These are phyloP conservation scores for Malthinus seriepunctatus DNA, from an alignment of 2,888 invertebrate genomes.

Conservation along the genomic window DNA sequence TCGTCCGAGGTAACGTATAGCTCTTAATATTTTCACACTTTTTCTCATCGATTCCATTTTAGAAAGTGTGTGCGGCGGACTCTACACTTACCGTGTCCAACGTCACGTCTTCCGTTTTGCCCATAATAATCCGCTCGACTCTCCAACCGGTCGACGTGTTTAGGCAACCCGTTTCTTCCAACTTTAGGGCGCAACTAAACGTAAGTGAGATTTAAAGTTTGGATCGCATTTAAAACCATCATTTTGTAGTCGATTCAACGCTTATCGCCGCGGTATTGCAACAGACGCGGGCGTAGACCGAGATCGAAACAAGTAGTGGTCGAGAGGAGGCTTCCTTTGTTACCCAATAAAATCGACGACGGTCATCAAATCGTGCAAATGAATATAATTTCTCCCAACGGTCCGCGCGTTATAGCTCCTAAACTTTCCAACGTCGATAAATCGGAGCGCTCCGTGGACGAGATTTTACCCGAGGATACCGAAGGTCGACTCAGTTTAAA, in stretches of 20 bases:
- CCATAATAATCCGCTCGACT: conserved; percentile 24
- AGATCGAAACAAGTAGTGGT: conserved; percentile 69
- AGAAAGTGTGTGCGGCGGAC: conserved; percentile 8
- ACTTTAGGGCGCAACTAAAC: conserved; percentile 56
- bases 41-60: background rate
- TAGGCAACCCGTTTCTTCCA: conserved; percentile 39
- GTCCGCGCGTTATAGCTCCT: conserved; percentile 17
- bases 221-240: background rate
- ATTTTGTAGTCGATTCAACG: conserved; percentile 45
- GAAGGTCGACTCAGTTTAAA: background rate
- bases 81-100: background rate
- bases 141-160: conserved; percentile 35
- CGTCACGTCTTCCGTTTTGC: conserved; percentile 10
- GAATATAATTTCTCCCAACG: conserved; percentile 51
- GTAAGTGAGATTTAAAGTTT: conserved; percentile 41
- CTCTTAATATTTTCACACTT: background rate
- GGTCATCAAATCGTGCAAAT: conserved; percentile 56
- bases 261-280: conserved; percentile 51
- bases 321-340: conserved; percentile 71
- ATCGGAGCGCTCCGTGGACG: conserved; percentile 12
- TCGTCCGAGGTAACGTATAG: conserved; percentile 1
- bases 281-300: conserved; percentile 52
- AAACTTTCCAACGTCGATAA: conserved; percentile 22
- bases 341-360: conserved; percentile 60
- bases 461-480: background rate